Conservation (phyloP, 1,140 invertebrate genomes). For the Yoshiicerus persimilis region DNA sequence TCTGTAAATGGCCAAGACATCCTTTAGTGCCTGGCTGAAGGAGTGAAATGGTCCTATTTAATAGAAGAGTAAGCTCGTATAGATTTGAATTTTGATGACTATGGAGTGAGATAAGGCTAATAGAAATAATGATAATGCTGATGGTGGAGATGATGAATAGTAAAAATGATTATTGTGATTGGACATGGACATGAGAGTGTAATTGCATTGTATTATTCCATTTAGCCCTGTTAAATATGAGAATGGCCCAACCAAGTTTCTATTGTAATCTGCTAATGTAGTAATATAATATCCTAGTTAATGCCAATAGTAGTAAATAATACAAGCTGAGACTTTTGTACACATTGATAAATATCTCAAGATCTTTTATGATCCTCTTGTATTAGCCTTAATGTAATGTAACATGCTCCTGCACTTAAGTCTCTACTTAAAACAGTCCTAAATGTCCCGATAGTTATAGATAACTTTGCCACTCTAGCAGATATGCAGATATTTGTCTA, state of each 20-base stretch:
- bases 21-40: not conserved
- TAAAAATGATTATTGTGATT: not conserved
- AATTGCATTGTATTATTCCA: not conserved
- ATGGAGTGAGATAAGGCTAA: not conserved
- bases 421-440: not conserved
- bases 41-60: not conserved
- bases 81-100: not conserved
- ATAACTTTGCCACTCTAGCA: not conserved
- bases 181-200: conserved; percentile 18
- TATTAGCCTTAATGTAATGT: not conserved
- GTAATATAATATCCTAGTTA: not conserved
- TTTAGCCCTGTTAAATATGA: not conserved
- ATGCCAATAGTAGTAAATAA: not conserved
- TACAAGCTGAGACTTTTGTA: not conserved
- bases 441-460: not conserved
- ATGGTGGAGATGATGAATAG: conserved; percentile 4
- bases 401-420: conserved; percentile 19
- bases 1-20: not conserved
- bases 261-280: not conserved
- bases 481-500: conserved; percentile 17
- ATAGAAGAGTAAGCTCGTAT: not conserved
- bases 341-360: not conserved
- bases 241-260: not conserved
- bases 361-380: not conserved
- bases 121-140: not conserved